Evolutionary conservation across 2,888 invertebrate genomes (phyloP).

Genomic region (Phyto melanocephala): DNA sequence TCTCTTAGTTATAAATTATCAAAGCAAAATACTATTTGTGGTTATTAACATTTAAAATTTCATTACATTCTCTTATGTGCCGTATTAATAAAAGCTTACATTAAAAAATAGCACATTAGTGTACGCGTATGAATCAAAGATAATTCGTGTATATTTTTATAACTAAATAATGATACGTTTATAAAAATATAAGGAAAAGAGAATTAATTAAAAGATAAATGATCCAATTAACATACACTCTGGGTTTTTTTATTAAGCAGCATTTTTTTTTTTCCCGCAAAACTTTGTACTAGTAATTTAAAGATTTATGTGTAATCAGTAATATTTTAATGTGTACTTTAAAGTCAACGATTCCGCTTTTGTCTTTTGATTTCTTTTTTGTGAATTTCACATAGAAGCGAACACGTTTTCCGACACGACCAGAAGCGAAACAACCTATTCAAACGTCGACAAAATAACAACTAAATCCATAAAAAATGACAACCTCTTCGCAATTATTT

Average conservation of each 20-base stretch:
- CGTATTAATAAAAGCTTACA: no score
- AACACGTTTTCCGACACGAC: conserved; percentile 7
- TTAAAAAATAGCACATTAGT: no score
- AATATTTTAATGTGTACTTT: no score
- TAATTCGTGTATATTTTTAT: no score
- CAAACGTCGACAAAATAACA: conserved; percentile 49
- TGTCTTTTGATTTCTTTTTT: not conserved
- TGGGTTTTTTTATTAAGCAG: conserved; percentile 48
- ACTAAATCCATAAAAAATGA: conserved; percentile 43
- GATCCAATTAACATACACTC: conserved; percentile 51
- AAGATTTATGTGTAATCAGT: no score
- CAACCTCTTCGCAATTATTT: not conserved
- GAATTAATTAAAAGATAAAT: not conserved
- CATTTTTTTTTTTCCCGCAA: conserved; percentile 44
- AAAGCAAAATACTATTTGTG: no score
- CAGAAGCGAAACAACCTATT: conserved; percentile 5
- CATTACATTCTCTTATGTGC: no score
- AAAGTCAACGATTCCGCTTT: conserved; percentile 18
- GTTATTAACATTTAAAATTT: no score
- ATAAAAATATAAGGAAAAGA: not conserved
- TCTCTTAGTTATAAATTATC: no score
- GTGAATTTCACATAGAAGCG: not conserved
- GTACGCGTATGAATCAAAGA: no score
- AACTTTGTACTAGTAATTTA: no score
- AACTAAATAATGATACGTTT: no score